Percentiles rank a stretch among this genome's conserved stretches.
These are phyloP conservation scores for Syngnathus acus DNA, from an alignment of 2,797 vertebrate genomes.

Conservation along the genomic window DNA sequence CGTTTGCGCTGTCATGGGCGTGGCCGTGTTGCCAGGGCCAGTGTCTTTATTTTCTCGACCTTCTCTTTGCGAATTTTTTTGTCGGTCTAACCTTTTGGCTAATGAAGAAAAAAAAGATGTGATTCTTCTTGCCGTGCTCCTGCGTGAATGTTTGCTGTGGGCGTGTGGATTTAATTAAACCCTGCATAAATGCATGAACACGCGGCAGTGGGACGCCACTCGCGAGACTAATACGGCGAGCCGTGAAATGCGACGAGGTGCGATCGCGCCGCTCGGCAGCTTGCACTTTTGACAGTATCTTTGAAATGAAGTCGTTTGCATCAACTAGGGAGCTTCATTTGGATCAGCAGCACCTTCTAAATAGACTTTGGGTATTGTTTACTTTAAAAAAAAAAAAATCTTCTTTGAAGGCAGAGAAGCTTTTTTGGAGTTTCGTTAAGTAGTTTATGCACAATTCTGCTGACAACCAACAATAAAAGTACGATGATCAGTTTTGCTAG, in stretches of 20 bases:
- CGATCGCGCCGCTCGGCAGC: not conserved
- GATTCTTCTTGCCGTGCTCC: not conserved
- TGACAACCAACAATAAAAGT: too few species aligned
- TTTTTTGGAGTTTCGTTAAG: too few species aligned
- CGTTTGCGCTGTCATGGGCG: not conserved
- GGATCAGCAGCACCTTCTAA: not conserved
- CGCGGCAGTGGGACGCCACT: not conserved
- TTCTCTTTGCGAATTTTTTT: not conserved
- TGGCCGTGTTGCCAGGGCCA: too few species aligned
- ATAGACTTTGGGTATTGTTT: not conserved
- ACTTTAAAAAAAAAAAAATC: not conserved
- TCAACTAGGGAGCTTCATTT: not conserved
- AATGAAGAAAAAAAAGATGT: not conserved
- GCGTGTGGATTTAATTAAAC: constrained; percentile 9
- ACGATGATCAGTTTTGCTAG: too few species aligned
- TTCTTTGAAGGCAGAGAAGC: too few species aligned
- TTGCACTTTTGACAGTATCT: not conserved
- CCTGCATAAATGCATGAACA: constrained; percentile 7
- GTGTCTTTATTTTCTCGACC: too few species aligned
- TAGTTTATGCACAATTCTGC: too few species aligned
- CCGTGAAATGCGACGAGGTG: constrained; percentile 3
- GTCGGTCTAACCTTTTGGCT: not conserved
- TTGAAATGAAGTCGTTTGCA: constrained; percentile 2
- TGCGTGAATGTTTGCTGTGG: not conserved
- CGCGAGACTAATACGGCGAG: not conserved